A percentile compares a stretch with the other conserved stretches of the same genome.
These are phyloP conservation scores for Hypomecis punctinalis DNA, from an alignment of 2,888 invertebrate species.

Conservation along the genomic window DNA sequence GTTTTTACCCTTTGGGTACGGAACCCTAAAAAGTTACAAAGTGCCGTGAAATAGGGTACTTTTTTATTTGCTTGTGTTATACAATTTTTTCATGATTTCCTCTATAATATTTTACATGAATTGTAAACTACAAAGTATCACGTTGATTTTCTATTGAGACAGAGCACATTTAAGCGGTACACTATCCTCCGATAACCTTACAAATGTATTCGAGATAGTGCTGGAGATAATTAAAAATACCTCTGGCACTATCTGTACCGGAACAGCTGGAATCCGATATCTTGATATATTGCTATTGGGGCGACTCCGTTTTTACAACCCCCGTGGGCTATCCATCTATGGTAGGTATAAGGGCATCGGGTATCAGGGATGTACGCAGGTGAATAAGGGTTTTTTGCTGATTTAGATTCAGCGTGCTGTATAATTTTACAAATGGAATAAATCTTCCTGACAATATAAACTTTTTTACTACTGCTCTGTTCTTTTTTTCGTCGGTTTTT, in stretches of 20 bases:
- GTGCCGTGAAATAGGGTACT: too few species aligned
- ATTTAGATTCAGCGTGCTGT: background rate
- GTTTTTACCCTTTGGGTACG: too few species aligned
- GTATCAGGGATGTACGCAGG: constrained; percentile 31
- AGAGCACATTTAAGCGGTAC: constrained; percentile 27
- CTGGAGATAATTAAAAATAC: constrained; percentile 62
- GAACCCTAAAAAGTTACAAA: too few species aligned
- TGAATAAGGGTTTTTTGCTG: constrained; percentile 20
- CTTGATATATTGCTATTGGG: constrained; percentile 73
- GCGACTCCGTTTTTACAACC: constrained; percentile 71
- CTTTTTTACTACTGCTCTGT: too few species aligned
- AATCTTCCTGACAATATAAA: too few species aligned
- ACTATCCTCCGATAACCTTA: constrained; percentile 44
- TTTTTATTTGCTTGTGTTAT: too few species aligned
- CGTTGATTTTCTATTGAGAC: constrained; percentile 17
- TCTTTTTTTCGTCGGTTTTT: too few species aligned
- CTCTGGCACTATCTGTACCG: constrained; percentile 53
- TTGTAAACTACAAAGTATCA: background rate
- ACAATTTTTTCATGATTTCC: background rate
- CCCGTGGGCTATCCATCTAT: constrained; percentile 55
- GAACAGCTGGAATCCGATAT: constrained; percentile 70
- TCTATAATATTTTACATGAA: background rate
- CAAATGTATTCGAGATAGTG: constrained; percentile 34
- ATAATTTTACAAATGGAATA: too few species aligned
- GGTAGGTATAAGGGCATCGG: constrained; percentile 40